A percentile compares a stretch with the other conserved stretches of the same genome.
Evolutionary conservation across 2,888 invertebrate genomes (phyloP).

Genomic region (Temnothorax rugatulus): DNA sequence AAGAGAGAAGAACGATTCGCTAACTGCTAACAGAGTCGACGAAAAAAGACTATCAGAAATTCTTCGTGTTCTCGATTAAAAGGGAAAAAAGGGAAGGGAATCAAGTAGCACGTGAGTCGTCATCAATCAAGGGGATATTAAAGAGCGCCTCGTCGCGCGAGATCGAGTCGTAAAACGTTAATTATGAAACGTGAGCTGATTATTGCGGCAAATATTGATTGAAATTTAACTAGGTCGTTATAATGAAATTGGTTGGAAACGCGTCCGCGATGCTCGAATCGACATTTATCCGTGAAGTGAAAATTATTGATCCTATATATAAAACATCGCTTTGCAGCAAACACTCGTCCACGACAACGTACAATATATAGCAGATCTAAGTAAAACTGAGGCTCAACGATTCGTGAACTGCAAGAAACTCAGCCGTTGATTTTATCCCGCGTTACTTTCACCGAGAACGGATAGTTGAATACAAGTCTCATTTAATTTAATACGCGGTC

Average conservation of each 20-base stretch:
- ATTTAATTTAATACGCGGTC: conserved; percentile 57
- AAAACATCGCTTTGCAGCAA: conserved; percentile 7
- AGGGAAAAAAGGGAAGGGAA: neutral
- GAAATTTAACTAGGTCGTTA: conserved; percentile 51
- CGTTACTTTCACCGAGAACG: conserved; percentile 17
- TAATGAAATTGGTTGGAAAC: conserved; percentile 54
- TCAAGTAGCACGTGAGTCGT: conserved; percentile 8
- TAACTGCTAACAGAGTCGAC: neutral
- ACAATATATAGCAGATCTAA: no score
- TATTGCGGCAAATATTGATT: conserved; percentile 60
- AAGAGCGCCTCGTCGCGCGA: conserved; percentile 6
- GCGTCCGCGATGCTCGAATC: neutral
- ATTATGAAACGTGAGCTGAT: conserved; percentile 60
- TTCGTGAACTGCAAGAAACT: neutral
- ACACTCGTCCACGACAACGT: neutral
- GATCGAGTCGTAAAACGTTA: conserved; percentile 50
- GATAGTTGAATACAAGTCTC: conserved; percentile 34
- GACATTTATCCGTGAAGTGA: conserved; percentile 17
- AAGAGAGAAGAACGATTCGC: conserved; percentile 23
- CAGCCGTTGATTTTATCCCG: conserved; percentile 14
- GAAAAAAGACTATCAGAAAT: conserved; percentile 31
- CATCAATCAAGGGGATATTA: conserved; percentile 35
- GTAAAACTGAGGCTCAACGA: neutral
- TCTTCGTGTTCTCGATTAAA: neutral
- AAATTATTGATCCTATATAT: conserved; percentile 41